Conservation (phyloP, 92 coral and sea anemone genomes). For the Montipora capitata region DNA sequence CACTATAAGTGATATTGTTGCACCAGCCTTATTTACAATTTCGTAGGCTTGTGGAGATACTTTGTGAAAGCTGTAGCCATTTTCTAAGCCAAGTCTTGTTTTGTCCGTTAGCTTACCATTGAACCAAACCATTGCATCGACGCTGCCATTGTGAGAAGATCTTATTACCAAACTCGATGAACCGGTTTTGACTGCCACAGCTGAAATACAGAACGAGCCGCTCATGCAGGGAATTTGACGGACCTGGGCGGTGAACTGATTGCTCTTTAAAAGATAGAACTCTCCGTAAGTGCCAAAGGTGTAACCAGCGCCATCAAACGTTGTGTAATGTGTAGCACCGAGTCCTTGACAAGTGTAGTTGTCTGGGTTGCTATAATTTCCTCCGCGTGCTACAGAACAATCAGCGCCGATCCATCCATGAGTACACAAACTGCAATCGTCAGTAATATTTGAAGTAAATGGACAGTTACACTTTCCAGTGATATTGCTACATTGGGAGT, state of each 20-base stretch:
- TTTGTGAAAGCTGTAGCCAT: constrained; percentile 63
- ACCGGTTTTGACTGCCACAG: constrained; percentile 86
- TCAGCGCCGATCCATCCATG: constrained; percentile 93
- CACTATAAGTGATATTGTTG: constrained; percentile 57
- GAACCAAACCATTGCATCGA: constrained; percentile 80
- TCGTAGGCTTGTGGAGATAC: constrained; percentile 74
- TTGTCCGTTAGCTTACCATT: constrained; percentile 71
- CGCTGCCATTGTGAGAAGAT: constrained; percentile 77
- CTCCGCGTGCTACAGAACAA: constrained; percentile 83
- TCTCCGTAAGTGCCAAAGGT: constrained; percentile 90
- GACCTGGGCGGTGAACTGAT: constrained; percentile 81
- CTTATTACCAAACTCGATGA: constrained; percentile 77
- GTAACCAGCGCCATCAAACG: constrained; percentile 95
- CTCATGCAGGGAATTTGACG: constrained; percentile 93
- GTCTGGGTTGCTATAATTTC: constrained; percentile 31
- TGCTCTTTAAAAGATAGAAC: constrained; percentile 78
- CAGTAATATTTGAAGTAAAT: constrained; percentile 78
- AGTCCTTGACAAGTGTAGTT: constrained; percentile 87
- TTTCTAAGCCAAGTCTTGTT: constrained; percentile 63
- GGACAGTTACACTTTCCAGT: constrained; percentile 92
- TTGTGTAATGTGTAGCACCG: constrained; percentile 91
- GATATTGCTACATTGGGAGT: constrained; percentile 66
- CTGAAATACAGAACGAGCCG: constrained; percentile 83
- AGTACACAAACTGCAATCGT: constrained; percentile 81
- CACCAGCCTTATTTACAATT: constrained; percentile 28